Evolutionary conservation across 2,797 vertebrate species (phyloP), one percentile per base, ranked within the genome.

Genomic region (Denticeps clupeoides): DNA sequence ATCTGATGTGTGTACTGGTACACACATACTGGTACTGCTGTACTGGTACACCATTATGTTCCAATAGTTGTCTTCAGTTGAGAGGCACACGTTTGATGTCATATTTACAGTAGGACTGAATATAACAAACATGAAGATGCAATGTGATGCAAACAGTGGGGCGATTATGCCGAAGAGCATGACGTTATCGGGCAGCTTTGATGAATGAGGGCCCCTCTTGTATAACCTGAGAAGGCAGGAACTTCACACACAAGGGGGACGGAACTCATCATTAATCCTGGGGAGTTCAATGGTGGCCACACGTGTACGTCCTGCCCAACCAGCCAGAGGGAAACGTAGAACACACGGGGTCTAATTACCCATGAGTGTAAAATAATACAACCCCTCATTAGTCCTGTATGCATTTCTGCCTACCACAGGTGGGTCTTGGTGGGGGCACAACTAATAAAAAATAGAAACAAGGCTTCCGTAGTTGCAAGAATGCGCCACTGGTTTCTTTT

Each of bases 261-360:
- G n/a, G n/a, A n/a, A n/a, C n/a, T n/a, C n/a, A n/a, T n/a, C n/a
- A n/a, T n/a, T n/a, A n/a, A n/a, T n/a, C n/a, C n/a, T n/a, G n/a
- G n/a, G n/a, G n/a, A n/a, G n/a, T n/a, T n/a, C n/a, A n/a, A n/a
- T n/a, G n/a, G n/a, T n/a, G n/a, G n/a, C n/a, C n/a, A n/a, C n/a
- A n/a, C n/a, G n/a, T n/a, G n/a, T n/a, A n/a, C n/a, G n/a, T n/a
- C n/a, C n/a, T n/a, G n/a, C n/a, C n/a, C n/a, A n/a, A n/a, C n/a
- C n/a, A n/a, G n/a, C n/a, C n/a, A n/a, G n/a, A n/a, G n/a, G n/a
- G n/a, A n/a, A n/a, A n/a, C n/a, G n/a, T n/a, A n/a, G n/a, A n/a
- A n/a, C n/a, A n/a, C n/a, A n/a, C n/a, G n/a, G 73, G 68, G 70
- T 75, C 74, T 73, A 74, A 79, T 81, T 73, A 74, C 12, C 13